Base-by-base conservation (phyloP, 2,113 vertebrate genomes). In the Coptodon bakossiorum region DNA sequence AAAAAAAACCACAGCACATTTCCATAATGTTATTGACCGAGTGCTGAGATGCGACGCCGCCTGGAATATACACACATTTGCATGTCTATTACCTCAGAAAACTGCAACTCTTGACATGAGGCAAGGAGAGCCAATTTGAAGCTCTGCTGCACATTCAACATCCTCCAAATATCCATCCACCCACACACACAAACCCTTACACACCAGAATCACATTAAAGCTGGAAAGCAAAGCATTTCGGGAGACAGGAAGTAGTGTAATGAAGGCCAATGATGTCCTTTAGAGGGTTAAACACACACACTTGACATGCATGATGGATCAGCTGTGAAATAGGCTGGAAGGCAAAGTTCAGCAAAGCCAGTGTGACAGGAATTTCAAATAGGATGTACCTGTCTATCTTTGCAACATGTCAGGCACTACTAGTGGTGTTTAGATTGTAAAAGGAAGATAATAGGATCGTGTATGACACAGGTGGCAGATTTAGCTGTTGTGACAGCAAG, bases 21-120 rank as follows among this genome's bases (percentile, higher is more conserved):
- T 94, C 92, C 93, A 93, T 95, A 95, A 95, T 93, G 88, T 89
- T 95, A 93, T 96, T 94, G 93, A 96, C 92, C 34, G 53, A 94
- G 86, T 80, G 90, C 89, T 52, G 79, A 88, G 89, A 92, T 66
- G 86, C 80, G 24, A 78, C 31, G 24, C 83, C 2, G 73, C 80
- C 82, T 85, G 84, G 71, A 92, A 85, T 48, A 48, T 29, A 76
- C 63, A 54, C 80, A 59, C 82, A 95, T 95, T 95, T 95, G 94
- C 92, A 94, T 95, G 93, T 92, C 94, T 94, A 94, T 95, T 93
- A 95, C 89, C 89, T 91, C 68, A 13, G 82, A 95, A 93, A 91
- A 82, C 85, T 45, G 56, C 36, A 16, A 81, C 86, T 92, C 91
- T 80, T 76, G 50, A 87, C 81, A 79, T 56, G 85, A 90, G 89